These are phyloP conservation scores for Macrotrachela quadricornifera DNA, from an alignment of 1,140 invertebrate genomes.

Conservation along the genomic window DNA sequence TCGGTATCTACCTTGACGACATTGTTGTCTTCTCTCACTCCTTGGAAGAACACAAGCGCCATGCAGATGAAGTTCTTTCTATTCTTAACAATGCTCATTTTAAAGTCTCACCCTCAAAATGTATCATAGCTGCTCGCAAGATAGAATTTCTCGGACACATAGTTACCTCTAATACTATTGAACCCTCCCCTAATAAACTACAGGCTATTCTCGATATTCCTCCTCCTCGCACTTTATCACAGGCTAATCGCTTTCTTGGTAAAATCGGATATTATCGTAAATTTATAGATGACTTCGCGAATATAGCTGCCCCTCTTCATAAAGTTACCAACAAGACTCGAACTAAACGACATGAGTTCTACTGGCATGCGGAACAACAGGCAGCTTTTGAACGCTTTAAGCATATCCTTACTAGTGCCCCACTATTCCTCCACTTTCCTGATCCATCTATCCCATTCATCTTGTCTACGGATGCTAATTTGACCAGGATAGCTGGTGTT, in stretches of 20 bases:
- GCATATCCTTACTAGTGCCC: conserved; percentile 1
- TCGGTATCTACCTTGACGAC: conserved; percentile 3
- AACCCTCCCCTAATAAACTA: conserved; percentile 15
- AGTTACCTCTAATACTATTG: conserved; percentile 13
- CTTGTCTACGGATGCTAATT: conserved; percentile 12
- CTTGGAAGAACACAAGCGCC: not conserved
- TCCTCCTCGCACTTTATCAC: conserved; percentile 13
- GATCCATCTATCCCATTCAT: conserved; percentile 10
- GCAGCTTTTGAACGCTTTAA: conserved; percentile 12
- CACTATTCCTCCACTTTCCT: conserved; percentile 9
- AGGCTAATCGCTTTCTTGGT: conserved; percentile 18
- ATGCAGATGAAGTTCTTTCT: not conserved
- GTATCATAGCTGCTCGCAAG: not conserved
- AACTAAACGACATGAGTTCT: not conserved
- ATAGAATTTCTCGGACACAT: conserved; percentile 16
- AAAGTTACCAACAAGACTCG: conserved; percentile 9
- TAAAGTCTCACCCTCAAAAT: not conserved
- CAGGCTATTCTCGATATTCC: conserved; percentile 15
- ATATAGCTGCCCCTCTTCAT: conserved; percentile 13
- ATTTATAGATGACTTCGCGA: conserved; percentile 13
- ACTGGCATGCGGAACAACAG: not conserved
- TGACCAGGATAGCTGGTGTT: conserved; percentile 11
- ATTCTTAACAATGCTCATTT: not conserved
- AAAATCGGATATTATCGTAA: conserved; percentile 16
- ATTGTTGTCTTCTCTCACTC: not conserved